phyloP scores from a whole-genome alignment of 1,140 invertebrate genomes.

The Drosophila sturtevanti region DNA sequence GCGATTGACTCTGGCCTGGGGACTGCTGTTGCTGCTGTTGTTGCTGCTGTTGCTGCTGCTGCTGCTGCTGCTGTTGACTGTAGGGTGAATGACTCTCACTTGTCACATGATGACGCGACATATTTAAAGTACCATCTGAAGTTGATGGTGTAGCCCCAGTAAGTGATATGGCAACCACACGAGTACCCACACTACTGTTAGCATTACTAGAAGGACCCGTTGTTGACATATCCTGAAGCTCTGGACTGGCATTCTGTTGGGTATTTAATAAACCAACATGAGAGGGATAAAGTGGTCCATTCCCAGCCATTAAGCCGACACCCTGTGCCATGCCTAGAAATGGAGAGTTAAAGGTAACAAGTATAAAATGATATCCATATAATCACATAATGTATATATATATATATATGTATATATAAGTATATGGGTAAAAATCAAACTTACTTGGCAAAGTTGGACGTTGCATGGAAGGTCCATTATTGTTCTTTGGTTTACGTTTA shows the following conservation, averaged over 20 bases:
- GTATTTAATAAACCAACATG: conserved; percentile 54
- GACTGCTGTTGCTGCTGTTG: conserved; percentile 45
- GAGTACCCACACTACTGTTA: conserved; percentile 9
- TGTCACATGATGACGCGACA: conserved; percentile 74
- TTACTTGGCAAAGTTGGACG: conserved; percentile 69
- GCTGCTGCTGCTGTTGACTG: conserved; percentile 62
- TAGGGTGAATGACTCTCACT: conserved; percentile 75
- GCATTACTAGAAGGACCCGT: conserved; percentile 41
- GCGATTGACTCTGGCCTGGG: conserved; percentile 76
- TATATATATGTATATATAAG: background rate
- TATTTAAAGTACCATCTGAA: conserved; percentile 64
- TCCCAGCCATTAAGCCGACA: conserved; percentile 59
- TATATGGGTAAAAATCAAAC: conserved; percentile 15
- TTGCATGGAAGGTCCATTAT: conserved; percentile 83
- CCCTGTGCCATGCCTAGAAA: conserved; percentile 68
- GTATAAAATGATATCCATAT: conserved; percentile 15
- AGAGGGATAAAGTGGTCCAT: conserved; percentile 62
- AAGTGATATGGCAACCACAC: conserved; percentile 55
- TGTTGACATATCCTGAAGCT: conserved; percentile 76
- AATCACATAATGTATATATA: too few species aligned
- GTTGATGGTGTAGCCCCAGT: conserved; percentile 45
- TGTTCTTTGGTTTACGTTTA: conserved; percentile 94
- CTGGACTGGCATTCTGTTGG: conserved; percentile 60
- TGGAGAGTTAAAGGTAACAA: background rate
- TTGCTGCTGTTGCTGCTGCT: background rate